Evolutionary conservation across 2,797 vertebrate genomes (phyloP).

Genomic region (Melanotaenia maccullochi): DNA sequence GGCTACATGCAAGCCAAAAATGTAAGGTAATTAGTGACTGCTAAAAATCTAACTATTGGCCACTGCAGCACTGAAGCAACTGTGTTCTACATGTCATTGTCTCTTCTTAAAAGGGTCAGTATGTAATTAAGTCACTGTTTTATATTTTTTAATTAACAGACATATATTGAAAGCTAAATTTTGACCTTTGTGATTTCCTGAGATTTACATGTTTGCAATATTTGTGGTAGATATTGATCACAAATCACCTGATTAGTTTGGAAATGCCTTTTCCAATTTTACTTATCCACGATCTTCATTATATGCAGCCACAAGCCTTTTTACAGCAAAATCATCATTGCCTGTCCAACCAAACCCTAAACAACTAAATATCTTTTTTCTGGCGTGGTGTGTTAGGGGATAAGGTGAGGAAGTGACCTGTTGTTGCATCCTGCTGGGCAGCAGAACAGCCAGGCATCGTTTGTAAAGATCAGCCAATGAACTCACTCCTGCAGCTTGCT

Average conservation of each 20-base stretch:
- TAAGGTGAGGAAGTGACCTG: constrained; percentile 48
- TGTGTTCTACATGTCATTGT: not conserved
- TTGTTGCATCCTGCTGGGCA: constrained; percentile 1
- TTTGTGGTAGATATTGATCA: not conserved
- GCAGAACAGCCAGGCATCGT: constrained; percentile 13
- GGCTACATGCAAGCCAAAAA: constrained; percentile 13
- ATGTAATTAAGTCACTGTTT: not conserved
- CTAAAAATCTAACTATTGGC: constrained; percentile 8
- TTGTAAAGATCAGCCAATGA: constrained; percentile 48
- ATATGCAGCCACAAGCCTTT: not conserved
- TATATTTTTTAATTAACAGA: not conserved
- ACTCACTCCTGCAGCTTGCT: constrained; percentile 43
- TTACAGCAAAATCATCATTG: constrained; percentile 1
- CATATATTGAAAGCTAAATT: not conserved
- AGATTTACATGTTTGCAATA: not conserved
- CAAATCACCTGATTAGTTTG: not conserved
- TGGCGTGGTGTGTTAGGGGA: constrained; percentile 26
- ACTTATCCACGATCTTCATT: constrained; percentile 4
- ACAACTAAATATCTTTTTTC: constrained; percentile 22
- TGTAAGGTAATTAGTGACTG: constrained; percentile 14
- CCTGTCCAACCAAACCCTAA: constrained; percentile 32
- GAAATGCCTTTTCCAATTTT: not conserved
- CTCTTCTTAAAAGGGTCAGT: not conserved
- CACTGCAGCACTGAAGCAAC: constrained; percentile 8
- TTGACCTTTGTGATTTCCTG: constrained; percentile 1